phyloP scores from a whole-genome alignment of 2,113 vertebrate genomes.

The Capra hircus region DNA sequence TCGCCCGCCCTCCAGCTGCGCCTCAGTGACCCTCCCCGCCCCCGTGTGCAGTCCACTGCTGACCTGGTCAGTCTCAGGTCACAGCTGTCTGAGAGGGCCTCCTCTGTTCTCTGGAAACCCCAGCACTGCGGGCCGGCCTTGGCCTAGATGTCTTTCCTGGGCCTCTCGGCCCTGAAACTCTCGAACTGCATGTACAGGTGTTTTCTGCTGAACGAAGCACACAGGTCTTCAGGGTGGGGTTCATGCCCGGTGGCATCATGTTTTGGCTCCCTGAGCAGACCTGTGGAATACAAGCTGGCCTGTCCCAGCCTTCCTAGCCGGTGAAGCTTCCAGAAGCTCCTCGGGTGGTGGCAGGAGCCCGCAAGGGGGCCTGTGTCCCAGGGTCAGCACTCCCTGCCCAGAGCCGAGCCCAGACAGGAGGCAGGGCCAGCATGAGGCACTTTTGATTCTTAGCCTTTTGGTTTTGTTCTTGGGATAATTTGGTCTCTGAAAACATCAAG shows the following conservation, averaged over 20 bases:
- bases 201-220: not conserved
- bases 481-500: not conserved
- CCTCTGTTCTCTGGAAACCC: not conserved
- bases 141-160: not conserved
- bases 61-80: too few species aligned
- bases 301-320: fast-evolving
- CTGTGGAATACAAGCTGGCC: not conserved
- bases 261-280: not conserved
- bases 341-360: not conserved
- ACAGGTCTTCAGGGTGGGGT: not conserved
- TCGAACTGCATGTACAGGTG: fast-evolving
- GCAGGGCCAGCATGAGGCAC: not conserved
- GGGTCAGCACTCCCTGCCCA: not conserved
- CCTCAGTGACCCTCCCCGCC: fast-evolving
- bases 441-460: not conserved
- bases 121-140: not conserved
- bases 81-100: not conserved
- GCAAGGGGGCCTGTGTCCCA: not conserved
- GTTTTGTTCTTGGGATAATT: not conserved
- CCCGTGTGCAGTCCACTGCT: fast-evolving
- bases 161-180: not conserved
- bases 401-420: not conserved
- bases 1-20: not conserved
- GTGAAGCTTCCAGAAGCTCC: not conserved
- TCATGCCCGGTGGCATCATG: not conserved